phyloP scores from a whole-genome alignment of 1,140 invertebrate genomes.

The Phymorhynchus buccinoides region DNA sequence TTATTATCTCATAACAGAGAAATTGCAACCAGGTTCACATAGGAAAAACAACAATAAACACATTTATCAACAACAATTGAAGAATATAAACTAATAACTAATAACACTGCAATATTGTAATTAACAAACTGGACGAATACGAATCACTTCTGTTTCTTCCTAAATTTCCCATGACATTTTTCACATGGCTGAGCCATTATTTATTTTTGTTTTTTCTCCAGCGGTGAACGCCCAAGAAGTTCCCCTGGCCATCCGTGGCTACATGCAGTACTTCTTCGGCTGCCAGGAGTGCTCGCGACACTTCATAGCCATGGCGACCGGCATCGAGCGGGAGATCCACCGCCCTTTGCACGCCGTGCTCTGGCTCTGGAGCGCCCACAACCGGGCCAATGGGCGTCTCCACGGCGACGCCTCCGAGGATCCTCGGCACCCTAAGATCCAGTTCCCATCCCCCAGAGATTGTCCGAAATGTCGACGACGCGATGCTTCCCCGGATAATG shows the following conservation, averaged over 20 bases:
- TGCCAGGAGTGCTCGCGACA: conserved; percentile 91
- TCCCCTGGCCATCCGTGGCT: conserved; percentile 87
- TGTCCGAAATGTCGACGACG: conserved; percentile 83
- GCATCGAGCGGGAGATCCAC: conserved; percentile 81
- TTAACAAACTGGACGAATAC: no score
- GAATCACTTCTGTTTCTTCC: neutral
- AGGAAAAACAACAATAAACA: no score
- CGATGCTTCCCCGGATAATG: no score
- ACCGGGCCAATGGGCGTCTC: conserved; percentile 87
- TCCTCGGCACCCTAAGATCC: conserved; percentile 89
- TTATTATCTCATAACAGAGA: no score
- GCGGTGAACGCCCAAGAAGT: conserved; percentile 78
- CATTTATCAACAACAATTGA: no score
- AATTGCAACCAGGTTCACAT: no score
- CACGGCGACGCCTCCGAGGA: conserved; percentile 91
- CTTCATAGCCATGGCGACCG: conserved; percentile 81
- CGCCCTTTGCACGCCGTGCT: conserved; percentile 84
- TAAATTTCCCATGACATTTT: no score
- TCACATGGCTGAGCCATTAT: neutral
- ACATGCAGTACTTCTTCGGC: conserved; percentile 94
- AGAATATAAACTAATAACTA: no score
- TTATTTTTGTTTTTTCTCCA: conserved; percentile 43
- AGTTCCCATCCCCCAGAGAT: conserved; percentile 84
- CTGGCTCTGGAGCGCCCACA: conserved; percentile 97
- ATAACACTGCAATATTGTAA: no score